Conservation (phyloP, 2,113 vertebrate species). For the Ondatra zibethicus region DNA sequence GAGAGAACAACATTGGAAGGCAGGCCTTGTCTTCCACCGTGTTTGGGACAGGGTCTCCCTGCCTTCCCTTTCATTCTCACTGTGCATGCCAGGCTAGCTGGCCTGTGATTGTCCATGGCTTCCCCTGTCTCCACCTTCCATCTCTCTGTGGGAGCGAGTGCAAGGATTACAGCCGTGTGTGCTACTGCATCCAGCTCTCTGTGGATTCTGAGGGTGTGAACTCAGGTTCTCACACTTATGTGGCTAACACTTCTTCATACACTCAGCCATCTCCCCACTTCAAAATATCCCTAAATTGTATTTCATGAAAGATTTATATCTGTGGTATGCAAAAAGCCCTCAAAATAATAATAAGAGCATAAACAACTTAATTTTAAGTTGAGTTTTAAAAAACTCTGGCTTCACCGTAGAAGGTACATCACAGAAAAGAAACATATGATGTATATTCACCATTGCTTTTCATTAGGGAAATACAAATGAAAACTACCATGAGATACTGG, state of each 20-base stretch:
- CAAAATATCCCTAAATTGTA: neutral
- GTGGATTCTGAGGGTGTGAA: neutral
- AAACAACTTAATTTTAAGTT: constrained; percentile 7
- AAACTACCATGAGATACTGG: constrained; percentile 16
- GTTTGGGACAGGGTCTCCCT: neutral
- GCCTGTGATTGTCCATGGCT: neutral
- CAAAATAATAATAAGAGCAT: constrained; percentile 21
- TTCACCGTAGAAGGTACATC: constrained; percentile 42
- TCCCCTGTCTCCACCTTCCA: neutral
- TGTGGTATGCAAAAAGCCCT: constrained; percentile 2
- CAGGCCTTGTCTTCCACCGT: too few species aligned
- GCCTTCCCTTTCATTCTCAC: neutral
- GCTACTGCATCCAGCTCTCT: neutral
- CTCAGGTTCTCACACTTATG: neutral
- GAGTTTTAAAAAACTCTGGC: neutral
- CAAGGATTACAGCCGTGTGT: neutral
- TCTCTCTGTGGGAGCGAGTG: neutral
- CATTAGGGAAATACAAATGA: constrained; percentile 52
- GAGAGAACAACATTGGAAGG: neutral
- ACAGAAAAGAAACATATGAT: constrained; percentile 31
- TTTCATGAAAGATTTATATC: neutral
- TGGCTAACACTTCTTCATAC: neutral
- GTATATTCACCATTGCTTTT: neutral
- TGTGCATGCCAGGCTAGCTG: neutral
- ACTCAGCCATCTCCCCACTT: neutral